Conservation (phyloP, 37 sponge, comb jelly and placozoan genomes). For the Ianthella basta region DNA sequence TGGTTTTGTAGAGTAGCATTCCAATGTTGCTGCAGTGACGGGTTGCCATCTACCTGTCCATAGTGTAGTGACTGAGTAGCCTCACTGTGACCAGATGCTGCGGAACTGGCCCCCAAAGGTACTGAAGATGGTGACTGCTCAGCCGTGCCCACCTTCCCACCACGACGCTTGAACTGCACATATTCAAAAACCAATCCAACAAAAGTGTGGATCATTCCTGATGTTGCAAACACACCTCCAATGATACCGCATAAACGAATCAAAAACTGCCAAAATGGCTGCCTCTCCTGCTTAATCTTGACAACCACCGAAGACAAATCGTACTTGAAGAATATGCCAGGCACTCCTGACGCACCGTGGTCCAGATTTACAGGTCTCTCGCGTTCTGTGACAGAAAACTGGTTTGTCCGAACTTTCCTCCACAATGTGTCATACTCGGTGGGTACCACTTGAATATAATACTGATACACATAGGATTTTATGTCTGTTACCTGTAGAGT, state of each 20-base stretch:
- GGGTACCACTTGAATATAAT: conserved; percentile 78
- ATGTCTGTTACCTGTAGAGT: conserved; percentile 60
- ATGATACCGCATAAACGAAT: conserved; percentile 87
- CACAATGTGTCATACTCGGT: conserved; percentile 60
- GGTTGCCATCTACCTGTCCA: too few relatives aligned
- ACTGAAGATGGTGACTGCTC: too few relatives aligned
- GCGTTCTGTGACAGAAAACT: conserved; percentile 88
- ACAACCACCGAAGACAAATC: conserved; percentile 88
- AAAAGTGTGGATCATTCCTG: conserved; percentile 80
- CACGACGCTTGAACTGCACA: conserved; percentile 5
- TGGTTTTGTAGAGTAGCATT: too few relatives aligned
- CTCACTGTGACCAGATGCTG: too few relatives aligned
- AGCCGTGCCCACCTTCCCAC: too few relatives aligned
- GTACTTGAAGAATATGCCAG: conserved; percentile 93
- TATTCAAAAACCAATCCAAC: conserved; percentile 73
- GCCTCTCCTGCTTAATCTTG: conserved; percentile 61
- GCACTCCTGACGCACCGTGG: conserved; percentile 61
- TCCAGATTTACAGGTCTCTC: conserved; percentile 52
- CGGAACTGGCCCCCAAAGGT: too few relatives aligned
- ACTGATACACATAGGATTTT: conserved; percentile 56
- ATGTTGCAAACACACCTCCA: conserved; percentile 96
- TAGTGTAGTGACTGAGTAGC: too few relatives aligned
- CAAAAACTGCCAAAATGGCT: conserved; percentile 78
- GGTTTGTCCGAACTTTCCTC: conserved; percentile 54
- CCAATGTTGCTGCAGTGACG: too few relatives aligned